Evolutionary conservation across 37 sponge, comb jelly and placozoan genomes (phyloP).

Genomic region (Eunapius fragilis): DNA sequence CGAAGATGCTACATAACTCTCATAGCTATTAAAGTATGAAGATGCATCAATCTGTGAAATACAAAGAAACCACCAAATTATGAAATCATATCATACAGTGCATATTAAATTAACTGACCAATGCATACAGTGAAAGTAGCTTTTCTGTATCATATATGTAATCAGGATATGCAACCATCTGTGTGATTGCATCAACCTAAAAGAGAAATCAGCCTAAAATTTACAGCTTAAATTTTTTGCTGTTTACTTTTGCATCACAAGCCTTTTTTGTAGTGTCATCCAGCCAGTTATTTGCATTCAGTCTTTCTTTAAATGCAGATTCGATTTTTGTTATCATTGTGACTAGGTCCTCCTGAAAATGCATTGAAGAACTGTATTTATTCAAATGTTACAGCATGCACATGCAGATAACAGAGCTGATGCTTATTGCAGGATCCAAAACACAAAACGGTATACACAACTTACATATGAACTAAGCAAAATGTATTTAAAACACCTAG

Average conservation of each 20-base stretch:
- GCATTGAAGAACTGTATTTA: background rate
- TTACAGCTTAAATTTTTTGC: background rate
- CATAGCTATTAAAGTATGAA: background rate
- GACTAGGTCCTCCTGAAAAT: conserved; percentile 17
- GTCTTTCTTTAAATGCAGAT: conserved; percentile 52
- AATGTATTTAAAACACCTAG: too few relatives aligned
- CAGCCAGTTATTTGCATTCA: conserved; percentile 39
- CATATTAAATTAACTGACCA: conserved; percentile 21
- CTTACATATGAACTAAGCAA: too few relatives aligned
- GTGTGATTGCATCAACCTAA: conserved; percentile 57
- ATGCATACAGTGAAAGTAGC: conserved; percentile 24
- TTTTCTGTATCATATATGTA: conserved; percentile 45
- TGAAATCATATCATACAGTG: background rate
- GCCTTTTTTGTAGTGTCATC: conserved; percentile 41
- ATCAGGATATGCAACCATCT: conserved; percentile 73
- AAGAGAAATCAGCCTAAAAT: background rate
- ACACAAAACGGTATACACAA: too few relatives aligned
- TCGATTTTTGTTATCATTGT: conserved; percentile 36
- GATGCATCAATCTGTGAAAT: background rate
- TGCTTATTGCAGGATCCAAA: too few relatives aligned
- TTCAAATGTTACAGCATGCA: too few relatives aligned
- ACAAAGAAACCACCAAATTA: background rate
- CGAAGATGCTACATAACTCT: background rate
- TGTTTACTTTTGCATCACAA: conserved; percentile 53
- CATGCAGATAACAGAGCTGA: too few relatives aligned